Evolutionary conservation across 2,888 invertebrate genomes (phyloP).

Genomic region (Machimus atricapillus): DNA sequence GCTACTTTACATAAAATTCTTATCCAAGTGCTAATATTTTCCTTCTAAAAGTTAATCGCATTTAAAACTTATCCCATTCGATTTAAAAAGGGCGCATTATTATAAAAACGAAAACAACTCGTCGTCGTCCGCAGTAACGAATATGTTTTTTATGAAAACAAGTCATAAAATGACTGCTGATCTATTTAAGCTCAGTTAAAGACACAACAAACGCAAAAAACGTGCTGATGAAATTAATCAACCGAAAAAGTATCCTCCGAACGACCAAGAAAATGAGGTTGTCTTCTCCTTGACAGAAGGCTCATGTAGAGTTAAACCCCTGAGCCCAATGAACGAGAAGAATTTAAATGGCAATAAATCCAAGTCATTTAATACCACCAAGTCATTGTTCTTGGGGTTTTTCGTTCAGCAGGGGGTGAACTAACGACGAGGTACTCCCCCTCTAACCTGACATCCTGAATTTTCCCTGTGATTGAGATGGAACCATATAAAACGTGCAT

Average conservation of each 20-base stretch:
- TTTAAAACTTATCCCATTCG: background rate
- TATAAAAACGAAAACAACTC: background rate
- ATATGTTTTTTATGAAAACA: background rate
- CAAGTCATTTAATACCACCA: slow-evolving; percentile 25
- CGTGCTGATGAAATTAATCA: slow-evolving; percentile 21
- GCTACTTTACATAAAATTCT: background rate
- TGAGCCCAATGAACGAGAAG: slow-evolving; percentile 60
- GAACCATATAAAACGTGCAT: background rate
- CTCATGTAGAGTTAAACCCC: slow-evolving; percentile 30
- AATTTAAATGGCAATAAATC: slow-evolving; percentile 61
- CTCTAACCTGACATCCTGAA: background rate
- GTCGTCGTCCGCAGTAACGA: background rate
- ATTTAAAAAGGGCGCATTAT: background rate
- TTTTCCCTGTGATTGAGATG: slow-evolving; percentile 14
- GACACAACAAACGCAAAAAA: slow-evolving; percentile 4
- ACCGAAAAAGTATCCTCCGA: slow-evolving; percentile 7
- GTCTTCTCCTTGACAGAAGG: slow-evolving; percentile 11
- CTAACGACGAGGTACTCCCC: slow-evolving; percentile 5
- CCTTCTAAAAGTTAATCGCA: background rate
- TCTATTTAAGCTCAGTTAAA: slow-evolving; percentile 11
- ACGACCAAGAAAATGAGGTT: slow-evolving; percentile 32
- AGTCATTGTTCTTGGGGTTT: slow-evolving; percentile 38
- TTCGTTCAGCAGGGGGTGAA: slow-evolving; percentile 16
- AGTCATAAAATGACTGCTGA: background rate
- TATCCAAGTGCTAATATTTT: background rate